Percentiles rank a stretch among this genome's conserved stretches.
These are phyloP conservation scores for Apeira syringaria DNA, from an alignment of 2,888 invertebrate genomes.

Conservation along the genomic window DNA sequence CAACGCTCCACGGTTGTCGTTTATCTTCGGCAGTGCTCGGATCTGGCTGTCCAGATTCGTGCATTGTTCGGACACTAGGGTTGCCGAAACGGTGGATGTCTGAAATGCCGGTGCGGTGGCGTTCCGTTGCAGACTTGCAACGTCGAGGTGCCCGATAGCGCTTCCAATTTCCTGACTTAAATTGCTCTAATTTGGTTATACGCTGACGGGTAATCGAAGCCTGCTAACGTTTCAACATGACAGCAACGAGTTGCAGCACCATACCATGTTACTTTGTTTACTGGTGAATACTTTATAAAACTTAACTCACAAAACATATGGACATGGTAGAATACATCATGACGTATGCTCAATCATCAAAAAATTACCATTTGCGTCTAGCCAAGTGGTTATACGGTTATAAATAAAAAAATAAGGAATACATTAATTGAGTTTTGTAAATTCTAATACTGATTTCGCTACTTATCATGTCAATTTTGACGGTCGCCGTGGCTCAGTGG, in stretches of 20 bases:
- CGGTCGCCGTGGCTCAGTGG: no score
- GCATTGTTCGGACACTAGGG: slow-evolving; percentile 81
- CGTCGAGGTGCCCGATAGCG: slow-evolving; percentile 69
- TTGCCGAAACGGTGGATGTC: slow-evolving; percentile 70
- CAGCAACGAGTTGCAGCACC: slow-evolving; percentile 54
- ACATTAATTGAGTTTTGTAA: no score
- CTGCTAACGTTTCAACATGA: slow-evolving; percentile 52
- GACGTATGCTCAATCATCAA: no score
- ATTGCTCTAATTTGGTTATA: slow-evolving; percentile 82
- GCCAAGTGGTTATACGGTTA: no score
- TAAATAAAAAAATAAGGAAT: no score
- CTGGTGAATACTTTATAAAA: no score
- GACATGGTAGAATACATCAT: no score
- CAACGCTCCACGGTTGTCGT: slow-evolving; percentile 77
- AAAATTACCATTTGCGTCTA: no score
- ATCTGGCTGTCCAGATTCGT: slow-evolving; percentile 79
- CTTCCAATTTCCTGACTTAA: slow-evolving; percentile 83
- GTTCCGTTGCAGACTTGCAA: slow-evolving; percentile 66
- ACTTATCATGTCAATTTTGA: no score
- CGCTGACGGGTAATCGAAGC: slow-evolving; percentile 76
- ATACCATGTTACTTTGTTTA: slow-evolving; percentile 51
- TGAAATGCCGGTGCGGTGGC: slow-evolving; percentile 71
- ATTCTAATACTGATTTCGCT: no score
- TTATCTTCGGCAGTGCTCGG: slow-evolving; percentile 77
- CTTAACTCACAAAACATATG: no score